These are phyloP conservation scores for Neosilurus mollespiculum DNA, from an alignment of 2,797 vertebrate genomes.

Conservation along the genomic window DNA sequence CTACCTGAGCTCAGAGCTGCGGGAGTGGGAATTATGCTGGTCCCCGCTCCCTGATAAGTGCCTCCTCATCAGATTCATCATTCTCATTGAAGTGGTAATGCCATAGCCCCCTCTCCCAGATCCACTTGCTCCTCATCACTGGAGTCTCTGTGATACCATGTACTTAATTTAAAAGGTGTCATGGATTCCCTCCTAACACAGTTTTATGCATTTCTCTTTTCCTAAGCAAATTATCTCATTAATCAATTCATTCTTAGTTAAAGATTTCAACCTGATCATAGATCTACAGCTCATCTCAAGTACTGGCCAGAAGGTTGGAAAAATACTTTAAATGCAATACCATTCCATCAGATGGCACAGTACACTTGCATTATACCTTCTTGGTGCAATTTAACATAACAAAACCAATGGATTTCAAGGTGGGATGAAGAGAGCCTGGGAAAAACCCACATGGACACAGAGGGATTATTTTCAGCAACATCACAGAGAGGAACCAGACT, in stretches of 20 bases:
- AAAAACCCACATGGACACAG: not conserved
- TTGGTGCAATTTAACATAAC: not conserved
- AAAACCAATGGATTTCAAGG: not conserved
- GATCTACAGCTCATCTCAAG: not conserved
- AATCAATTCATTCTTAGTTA: not conserved
- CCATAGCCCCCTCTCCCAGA: constrained; percentile 53
- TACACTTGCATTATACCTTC: too few species aligned
- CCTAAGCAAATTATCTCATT: not conserved
- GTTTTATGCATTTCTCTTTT: not conserved
- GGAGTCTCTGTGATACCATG: constrained; percentile 73
- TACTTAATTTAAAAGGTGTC: not conserved
- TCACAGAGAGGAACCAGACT: not conserved
- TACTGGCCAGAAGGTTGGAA: not conserved
- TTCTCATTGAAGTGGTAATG: not conserved
- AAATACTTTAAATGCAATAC: not conserved
- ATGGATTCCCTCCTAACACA: not conserved
- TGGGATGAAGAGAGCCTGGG: not conserved
- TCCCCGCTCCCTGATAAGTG: constrained; percentile 15
- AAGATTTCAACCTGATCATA: not conserved
- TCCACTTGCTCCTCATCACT: constrained; percentile 72
- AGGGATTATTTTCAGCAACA: not conserved
- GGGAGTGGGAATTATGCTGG: not conserved
- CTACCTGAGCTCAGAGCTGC: constrained; percentile 20
- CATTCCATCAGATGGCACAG: not conserved
- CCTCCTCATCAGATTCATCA: constrained; percentile 43